Evolutionary conservation across 1,140 invertebrate species (phyloP).

Genomic region (Danaus plexippus): DNA sequence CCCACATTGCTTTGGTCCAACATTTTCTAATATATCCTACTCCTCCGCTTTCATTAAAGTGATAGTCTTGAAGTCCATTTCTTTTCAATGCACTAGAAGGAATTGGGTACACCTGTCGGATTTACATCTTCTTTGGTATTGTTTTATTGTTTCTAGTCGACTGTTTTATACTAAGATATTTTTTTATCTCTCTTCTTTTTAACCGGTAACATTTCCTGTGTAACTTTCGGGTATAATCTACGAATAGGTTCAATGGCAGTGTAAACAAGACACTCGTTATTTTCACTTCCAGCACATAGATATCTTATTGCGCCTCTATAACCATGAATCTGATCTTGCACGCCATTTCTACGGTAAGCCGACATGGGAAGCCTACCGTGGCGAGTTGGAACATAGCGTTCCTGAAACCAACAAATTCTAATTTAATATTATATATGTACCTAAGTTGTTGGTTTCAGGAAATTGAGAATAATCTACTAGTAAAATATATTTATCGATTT

Average conservation of each 20-base stretch:
- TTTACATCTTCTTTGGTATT: slow-evolving; percentile 4
- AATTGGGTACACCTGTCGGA: slow-evolving; percentile 47
- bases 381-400: slow-evolving; percentile 55
- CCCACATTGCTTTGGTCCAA: slow-evolving; percentile 40
- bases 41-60: slow-evolving; percentile 48
- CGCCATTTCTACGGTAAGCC: slow-evolving; percentile 56
- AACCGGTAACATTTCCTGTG: slow-evolving; percentile 42
- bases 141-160: slow-evolving; percentile 18
- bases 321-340: slow-evolving; percentile 59
- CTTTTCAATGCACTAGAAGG: slow-evolving; percentile 54
- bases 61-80: slow-evolving; percentile 60
- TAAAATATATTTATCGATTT: slow-evolving; percentile 9
- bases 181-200: slow-evolving; percentile 45
- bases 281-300: slow-evolving; percentile 36
- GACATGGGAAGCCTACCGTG: slow-evolving; percentile 50
- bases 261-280: slow-evolving; percentile 26
- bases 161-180: slow-evolving; percentile 12
- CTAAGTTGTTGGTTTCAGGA: slow-evolving; percentile 37
- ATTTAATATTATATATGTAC: slow-evolving; percentile 9
- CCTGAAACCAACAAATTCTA: slow-evolving; percentile 58
- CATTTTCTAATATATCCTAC: slow-evolving; percentile 53
- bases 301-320: slow-evolving; percentile 51
- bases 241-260: slow-evolving; percentile 46
- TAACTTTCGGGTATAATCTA: slow-evolving; percentile 40
- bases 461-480: background rate